Evolutionary conservation across 2,888 invertebrate genomes (phyloP).

Genomic region (Panzeria rudis): DNA sequence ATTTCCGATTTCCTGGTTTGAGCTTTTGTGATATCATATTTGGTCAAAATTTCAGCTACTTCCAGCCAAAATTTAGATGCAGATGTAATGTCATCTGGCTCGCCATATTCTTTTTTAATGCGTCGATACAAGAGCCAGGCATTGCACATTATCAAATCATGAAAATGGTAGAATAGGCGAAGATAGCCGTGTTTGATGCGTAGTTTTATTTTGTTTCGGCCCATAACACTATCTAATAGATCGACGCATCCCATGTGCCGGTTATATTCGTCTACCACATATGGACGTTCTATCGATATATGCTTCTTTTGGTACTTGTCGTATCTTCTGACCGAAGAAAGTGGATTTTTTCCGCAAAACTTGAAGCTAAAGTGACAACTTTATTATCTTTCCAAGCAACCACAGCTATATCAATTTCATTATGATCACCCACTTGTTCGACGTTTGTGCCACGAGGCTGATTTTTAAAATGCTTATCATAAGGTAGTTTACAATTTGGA

Average conservation of each 20-base stretch:
- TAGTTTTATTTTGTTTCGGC: no score
- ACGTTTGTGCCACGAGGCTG: conserved; percentile 9
- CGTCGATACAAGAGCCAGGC: not conserved
- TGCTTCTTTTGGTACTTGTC: conserved; percentile 13
- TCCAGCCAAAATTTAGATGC: no score
- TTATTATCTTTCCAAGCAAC: conserved; percentile 33
- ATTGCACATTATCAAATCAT: not conserved
- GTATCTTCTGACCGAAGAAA: conserved; percentile 14
- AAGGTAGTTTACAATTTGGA: conserved; percentile 37
- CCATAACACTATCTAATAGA: not conserved
- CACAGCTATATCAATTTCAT: conserved; percentile 31
- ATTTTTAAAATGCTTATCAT: conserved; percentile 40
- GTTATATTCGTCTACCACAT: not conserved
- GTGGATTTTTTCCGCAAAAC: conserved; percentile 11
- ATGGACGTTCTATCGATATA: conserved; percentile 22
- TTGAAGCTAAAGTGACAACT: not conserved
- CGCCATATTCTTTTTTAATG: no score
- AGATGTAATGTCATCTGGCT: no score
- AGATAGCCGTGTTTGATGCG: not conserved
- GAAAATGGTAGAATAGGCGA: not conserved
- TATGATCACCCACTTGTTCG: conserved; percentile 38
- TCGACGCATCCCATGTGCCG: no score
- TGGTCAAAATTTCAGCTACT: no score
- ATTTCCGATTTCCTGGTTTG: no score
- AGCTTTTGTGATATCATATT: no score